Percentiles rank a stretch among this genome's conserved stretches.
These are phyloP conservation scores for Pelobates cultripes DNA, from an alignment of 2,797 vertebrate species.

Conservation along the genomic window DNA sequence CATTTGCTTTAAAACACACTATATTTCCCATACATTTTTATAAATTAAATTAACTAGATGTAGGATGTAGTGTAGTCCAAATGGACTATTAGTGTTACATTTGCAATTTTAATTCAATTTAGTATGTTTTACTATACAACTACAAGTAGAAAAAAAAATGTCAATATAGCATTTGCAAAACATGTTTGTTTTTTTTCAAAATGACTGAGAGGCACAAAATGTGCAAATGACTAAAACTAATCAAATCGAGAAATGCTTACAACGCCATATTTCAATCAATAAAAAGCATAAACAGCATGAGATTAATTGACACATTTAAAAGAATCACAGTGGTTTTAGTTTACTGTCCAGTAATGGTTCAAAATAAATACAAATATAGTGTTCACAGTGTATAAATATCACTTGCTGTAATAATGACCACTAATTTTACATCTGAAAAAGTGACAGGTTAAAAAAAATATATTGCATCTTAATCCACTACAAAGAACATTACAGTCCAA, in stretches of 20 bases:
- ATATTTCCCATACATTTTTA: no score
- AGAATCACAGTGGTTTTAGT: conserved; percentile 60
- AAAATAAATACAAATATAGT: neutral
- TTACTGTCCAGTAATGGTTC: conserved; percentile 21
- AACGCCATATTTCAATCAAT: conserved; percentile 72
- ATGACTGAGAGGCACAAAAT: conserved; percentile 16
- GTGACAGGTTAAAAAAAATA: conserved; percentile 23
- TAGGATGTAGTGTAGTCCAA: no score
- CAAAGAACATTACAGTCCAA: neutral
- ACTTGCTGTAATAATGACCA: neutral
- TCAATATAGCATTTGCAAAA: conserved; percentile 34
- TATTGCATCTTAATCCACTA: conserved; percentile 9
- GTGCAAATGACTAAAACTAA: conserved; percentile 44
- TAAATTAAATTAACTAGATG: no score
- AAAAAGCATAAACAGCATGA: conserved; percentile 72
- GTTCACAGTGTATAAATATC: neutral
- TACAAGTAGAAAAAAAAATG: conserved; percentile 7
- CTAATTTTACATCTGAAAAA: conserved; percentile 8
- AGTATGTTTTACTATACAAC: neutral
- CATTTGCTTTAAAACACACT: no score
- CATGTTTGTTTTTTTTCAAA: conserved; percentile 8
- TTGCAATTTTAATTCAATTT: no score
- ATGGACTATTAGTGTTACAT: no score
- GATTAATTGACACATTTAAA: conserved; percentile 72
- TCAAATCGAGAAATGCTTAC: conserved; percentile 60